phyloP scores from a whole-genome alignment of 2,888 invertebrate genomes.

The Chelonus formosanus region DNA sequence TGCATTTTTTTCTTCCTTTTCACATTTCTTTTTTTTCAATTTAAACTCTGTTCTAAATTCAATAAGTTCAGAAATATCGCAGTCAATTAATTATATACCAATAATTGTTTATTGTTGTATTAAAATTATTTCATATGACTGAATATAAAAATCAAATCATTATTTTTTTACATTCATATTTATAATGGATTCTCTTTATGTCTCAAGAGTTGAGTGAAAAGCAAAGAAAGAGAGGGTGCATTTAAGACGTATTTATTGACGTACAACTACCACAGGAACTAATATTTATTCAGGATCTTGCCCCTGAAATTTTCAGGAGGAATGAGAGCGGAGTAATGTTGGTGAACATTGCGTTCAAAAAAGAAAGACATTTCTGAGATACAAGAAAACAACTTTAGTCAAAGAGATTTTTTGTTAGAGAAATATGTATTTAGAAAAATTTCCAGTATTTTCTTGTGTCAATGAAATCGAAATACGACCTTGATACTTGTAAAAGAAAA shows the following conservation, averaged over 20 bases:
- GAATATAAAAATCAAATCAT: constrained; percentile 20
- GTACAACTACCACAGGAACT: constrained; percentile 33
- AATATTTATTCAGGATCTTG: constrained; percentile 42
- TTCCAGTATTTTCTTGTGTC: not conserved
- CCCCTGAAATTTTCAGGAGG: constrained; percentile 14
- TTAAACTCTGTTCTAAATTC: no score
- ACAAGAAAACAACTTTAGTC: constrained; percentile 26
- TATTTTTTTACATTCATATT: constrained; percentile 43
- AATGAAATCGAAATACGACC: constrained; percentile 25
- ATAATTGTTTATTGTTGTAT: no score
- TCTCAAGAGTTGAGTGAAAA: not conserved
- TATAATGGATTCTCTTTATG: constrained; percentile 28
- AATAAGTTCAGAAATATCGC: no score
- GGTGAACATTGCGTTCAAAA: constrained; percentile 13
- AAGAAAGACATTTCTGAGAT: constrained; percentile 10
- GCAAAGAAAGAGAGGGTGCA: constrained; percentile 17
- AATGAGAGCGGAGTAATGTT: not conserved
- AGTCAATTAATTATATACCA: no score
- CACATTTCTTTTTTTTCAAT: no score
- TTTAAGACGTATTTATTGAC: constrained; percentile 20
- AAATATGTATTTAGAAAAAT: not conserved
- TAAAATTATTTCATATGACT: not conserved
- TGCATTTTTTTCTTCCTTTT: no score
- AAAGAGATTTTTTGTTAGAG: constrained; percentile 26
- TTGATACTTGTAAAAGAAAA: constrained; percentile 24